A percentile compares a stretch with the other conserved stretches of the same genome.
Conservation (phyloP, 2,888 invertebrate species). For the Eugnorisma glareosa region DNA sequence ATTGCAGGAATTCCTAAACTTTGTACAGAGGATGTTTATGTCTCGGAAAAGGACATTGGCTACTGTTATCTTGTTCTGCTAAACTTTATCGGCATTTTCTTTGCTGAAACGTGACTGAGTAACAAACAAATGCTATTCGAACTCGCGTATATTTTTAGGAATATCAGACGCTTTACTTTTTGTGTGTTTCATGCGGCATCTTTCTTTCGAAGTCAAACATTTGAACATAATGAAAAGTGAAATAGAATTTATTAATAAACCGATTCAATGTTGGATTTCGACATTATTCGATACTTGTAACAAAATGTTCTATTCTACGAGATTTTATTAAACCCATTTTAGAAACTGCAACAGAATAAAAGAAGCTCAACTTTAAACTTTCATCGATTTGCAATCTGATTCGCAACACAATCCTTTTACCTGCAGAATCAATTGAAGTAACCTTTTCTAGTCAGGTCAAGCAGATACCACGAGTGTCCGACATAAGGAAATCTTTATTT, state of each 20-base stretch:
- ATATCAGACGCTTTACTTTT: background rate
- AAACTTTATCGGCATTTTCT: conserved; percentile 60
- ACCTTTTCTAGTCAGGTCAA: conserved; percentile 57
- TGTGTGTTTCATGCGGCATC: background rate
- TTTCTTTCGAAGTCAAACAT: background rate
- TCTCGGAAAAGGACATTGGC: conserved; percentile 48
- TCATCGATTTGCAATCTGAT: conserved; percentile 40
- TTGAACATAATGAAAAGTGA: background rate
- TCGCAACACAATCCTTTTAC: conserved; percentile 64
- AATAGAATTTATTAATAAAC: background rate
- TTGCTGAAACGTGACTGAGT: conserved; percentile 57
- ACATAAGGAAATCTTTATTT: conserved; percentile 76
- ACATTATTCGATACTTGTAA: background rate
- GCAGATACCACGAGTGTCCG: conserved; percentile 68
- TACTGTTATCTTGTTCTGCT: conserved; percentile 59
- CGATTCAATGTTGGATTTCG: background rate
- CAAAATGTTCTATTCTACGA: background rate
- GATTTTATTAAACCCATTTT: background rate
- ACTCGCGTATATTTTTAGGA: conserved; percentile 5
- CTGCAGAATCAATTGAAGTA: conserved; percentile 55
- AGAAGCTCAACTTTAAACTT: conserved; percentile 5
- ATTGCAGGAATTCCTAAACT: conserved; percentile 56
- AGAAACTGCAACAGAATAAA: background rate
- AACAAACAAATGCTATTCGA: conserved; percentile 52
- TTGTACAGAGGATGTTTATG: conserved; percentile 58